Evolutionary conservation across 2,888 invertebrate species (phyloP), one percentile per base, ranked within the genome.

Genomic region (Andrena bucephala): DNA sequence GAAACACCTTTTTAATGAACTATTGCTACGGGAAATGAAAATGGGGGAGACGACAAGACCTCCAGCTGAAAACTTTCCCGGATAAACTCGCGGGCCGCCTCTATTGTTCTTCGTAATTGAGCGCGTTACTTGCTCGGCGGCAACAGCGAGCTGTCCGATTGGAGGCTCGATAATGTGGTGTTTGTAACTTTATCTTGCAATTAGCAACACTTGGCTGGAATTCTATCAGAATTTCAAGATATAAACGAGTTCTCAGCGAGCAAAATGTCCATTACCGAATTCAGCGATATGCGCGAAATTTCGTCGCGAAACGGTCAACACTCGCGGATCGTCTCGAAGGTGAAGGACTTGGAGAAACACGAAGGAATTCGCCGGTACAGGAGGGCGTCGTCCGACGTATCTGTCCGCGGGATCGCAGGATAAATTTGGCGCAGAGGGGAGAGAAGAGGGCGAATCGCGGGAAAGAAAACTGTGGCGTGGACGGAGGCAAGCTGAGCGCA

Each of bases 1-100:
- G 95, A 96, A 96, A 96, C 96, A 96, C 96, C 96, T 96, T 96
- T 96, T 96, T 96, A 96, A 96, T 96, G 96, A 96, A 96, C 96
- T 96, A 95, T 94, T 94, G 94, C 94, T 93, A 92, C 93, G 93
- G 94, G 94, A 94, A 94, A 94, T 94, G 94, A 94, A 94, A 94
- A 94, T 93, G 93, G 93, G 93, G 92, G 90, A 92, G 90, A 91
- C 90, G 90, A 92, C 90, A 91, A 87, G 85, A 42, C 85, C 86
- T 80, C 52, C 50, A 27, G 20, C 69, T 75, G 74, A 57, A 79
- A 84, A 84, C 71, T 79, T 73, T 76, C 20, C 59, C 57, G 42
- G 68, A 84, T 72, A 66, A 48, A 81, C 75, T 52, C 77, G 67
- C 36, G 42, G 16, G 42, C 36, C 54, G n/a, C 29, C 27, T 27